Evolutionary conservation across 2,888 invertebrate species (phyloP), one percentile per base, ranked within the genome.

Genomic region (Argyresthia albistria): DNA sequence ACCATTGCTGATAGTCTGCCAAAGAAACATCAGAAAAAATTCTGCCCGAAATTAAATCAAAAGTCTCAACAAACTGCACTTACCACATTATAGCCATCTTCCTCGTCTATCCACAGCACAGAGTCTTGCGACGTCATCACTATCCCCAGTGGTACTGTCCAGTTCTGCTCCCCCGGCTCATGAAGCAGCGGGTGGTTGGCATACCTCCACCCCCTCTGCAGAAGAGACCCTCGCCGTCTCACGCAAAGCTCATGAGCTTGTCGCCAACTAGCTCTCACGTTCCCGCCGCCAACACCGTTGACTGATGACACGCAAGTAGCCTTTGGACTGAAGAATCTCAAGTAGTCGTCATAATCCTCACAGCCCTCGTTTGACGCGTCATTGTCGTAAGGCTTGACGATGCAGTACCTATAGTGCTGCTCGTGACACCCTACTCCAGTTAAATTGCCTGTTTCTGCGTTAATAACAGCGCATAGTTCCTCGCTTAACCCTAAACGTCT

Each of bases 201-300:
- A 55, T 83, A 84, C 52, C 75, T 68, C 83, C 88, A 88, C 0
- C 87, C 88, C 35, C 67, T 71, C 42, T 78, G 76, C 12, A 88
- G 55, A 1, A 88, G 60, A 0, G 73, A 68, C 0, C 76, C 80
- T 1, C 70, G 72, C 53, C 64, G 63, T 35, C 66, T 71, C 4
- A 60, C 59, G 60, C 86, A 87, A 15, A 77, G 55, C 4, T 73
- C 67, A 47, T 69, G 64, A 0, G 84, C 72, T 55, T 80, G 80
- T 7, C 55, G 56, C 86, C 86, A 87, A 1, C 74, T 88, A 0
- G 83, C 83, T 53, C 87, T 66, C 0, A 86, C 68, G 0, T 72
- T 60, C 0, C 72, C 76, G 3, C 74, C 73, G 0, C 70, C 67
- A 0, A 70, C 68, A 0, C 68, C 76, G 0, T 63, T 64, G 12